Evolutionary conservation across 2,888 invertebrate genomes (phyloP), one percentile per base, ranked within the genome.

Genomic region (Galeruca laticollis): DNA sequence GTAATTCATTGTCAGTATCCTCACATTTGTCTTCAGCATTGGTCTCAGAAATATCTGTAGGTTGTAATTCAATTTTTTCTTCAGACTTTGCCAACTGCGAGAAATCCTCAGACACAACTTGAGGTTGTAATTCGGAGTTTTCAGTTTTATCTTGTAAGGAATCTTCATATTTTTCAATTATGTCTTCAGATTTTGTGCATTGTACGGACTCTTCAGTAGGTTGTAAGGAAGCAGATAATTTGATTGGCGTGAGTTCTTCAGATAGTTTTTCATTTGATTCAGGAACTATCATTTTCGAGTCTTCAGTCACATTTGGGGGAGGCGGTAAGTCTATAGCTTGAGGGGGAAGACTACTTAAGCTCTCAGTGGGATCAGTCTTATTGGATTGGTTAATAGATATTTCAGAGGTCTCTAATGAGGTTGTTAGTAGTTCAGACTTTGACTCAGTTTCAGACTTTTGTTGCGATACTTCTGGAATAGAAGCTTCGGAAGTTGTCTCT

Each of bases 281-380:
- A 3, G 20, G 11, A 51, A 20, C 20, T 15, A 15, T 13, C 8
- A 15, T 43, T 31, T n/a, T 13, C 15, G 54, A 8, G 11, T 54
- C 31, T 54, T 52, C n/a, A 11, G 4, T 26, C 26, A 26, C 52
- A 52, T 52, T 52, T 57, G 56, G 33, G n/a, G 31, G 9, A 26
- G 21, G 8, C 8, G 52, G 9, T n/a, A 54, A 31, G 26, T 31
- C 54, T 31, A 18, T 13, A 9, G n/a, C 2, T 57, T 31, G 56
- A 4, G 18, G 35, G 10, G 56, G 56, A 35, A 57, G 35, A 57
- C 35, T 35, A 57, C 18, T 57, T 15, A 35, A 15, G 18, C 35
- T 57, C 33, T 57, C 56, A 2, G 11, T 15, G 35, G 56, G 13
- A 15, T 57, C 18, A 57, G 56, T 35, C 56, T 57, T 57, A 57